Base-by-base conservation (phyloP, 2,797 vertebrate genomes). In the Leptodactylus fallax region DNA sequence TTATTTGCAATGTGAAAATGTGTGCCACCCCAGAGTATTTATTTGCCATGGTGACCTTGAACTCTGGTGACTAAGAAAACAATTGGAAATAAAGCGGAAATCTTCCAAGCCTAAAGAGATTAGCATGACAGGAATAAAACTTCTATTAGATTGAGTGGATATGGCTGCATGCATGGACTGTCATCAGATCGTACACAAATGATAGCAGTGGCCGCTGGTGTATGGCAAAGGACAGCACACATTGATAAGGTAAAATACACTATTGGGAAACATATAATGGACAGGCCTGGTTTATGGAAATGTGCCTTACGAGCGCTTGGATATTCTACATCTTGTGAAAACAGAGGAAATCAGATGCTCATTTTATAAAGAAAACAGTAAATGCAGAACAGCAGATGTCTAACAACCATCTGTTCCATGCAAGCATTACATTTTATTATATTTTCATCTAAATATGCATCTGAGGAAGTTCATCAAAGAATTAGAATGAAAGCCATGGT, bases 401-500 rank as follows among this genome's bases (percentile, higher is more conserved):
- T 45, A 19, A 27, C 47, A 81, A 0, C 85, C 2, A 81, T 21
- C 87, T 90, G 89, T 83, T 45, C 3, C 7, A 27, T 71, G 83
- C 63, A 63, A 79, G 23, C 8, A 77, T 60, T 47, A 47, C 90
- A 65, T 11, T 88, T 85, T 58, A 79, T 65, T 47, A 85, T 87
- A 91, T 56, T 87, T 89, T 71, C 63, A 85, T 47, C 91, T 89
- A 67, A 17, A 72, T n/a, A 86, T 19, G 71, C 19, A 88, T 90
- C 67, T n/a, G 1, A 27, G 63, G 14, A 61, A 55, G 60, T 76
- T 91, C 89, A 87, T 86, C 82, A 86, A 71, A 55, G 17, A 72
- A 36, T 72, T 1, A 12, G 45, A 49, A 69, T 4, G 27, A 3
- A 69, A 69, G 17, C 36, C 11, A 47, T 63, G 58, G 9, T 79